These are phyloP conservation scores for Lepeophtheirus salmonis DNA, from an alignment of 1,140 invertebrate species.

Conservation along the genomic window DNA sequence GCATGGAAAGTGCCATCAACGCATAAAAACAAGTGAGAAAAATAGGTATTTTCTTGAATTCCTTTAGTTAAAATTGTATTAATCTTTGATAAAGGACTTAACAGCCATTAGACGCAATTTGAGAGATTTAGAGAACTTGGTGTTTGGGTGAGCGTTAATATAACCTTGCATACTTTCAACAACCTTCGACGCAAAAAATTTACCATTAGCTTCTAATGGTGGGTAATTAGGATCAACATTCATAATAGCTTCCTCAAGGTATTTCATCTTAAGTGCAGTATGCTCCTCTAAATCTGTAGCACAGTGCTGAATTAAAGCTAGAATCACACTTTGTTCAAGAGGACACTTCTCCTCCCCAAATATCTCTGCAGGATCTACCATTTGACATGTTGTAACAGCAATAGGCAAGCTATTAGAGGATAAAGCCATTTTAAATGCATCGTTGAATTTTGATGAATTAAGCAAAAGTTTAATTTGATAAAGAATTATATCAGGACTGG, in stretches of 20 bases:
- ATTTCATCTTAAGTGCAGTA: constrained; percentile 72
- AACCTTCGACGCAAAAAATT: constrained; percentile 50
- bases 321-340: constrained; percentile 59
- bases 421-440: constrained; percentile 36
- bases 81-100: constrained; percentile 26
- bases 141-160: constrained; percentile 43
- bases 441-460: background rate
- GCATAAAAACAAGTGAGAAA: too few species aligned
- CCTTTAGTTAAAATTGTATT: background rate
- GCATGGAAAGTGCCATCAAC: too few species aligned
- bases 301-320: constrained; percentile 82
- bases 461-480: background rate
- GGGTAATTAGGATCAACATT: constrained; percentile 54
- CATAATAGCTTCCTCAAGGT: constrained; percentile 65
- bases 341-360: constrained; percentile 45
- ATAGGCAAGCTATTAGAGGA: constrained; percentile 60
- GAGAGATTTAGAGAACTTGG: constrained; percentile 45
- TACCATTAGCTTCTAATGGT: constrained; percentile 59
- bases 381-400: constrained; percentile 62
- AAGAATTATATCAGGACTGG: background rate
- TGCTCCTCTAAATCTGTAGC: constrained; percentile 57
- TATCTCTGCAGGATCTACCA: constrained; percentile 50
- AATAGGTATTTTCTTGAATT: too few species aligned
- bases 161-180: constrained; percentile 50
- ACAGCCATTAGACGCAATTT: constrained; percentile 60